Base-by-base conservation (phyloP, 2,888 invertebrate species). In the Theretra japonica region DNA sequence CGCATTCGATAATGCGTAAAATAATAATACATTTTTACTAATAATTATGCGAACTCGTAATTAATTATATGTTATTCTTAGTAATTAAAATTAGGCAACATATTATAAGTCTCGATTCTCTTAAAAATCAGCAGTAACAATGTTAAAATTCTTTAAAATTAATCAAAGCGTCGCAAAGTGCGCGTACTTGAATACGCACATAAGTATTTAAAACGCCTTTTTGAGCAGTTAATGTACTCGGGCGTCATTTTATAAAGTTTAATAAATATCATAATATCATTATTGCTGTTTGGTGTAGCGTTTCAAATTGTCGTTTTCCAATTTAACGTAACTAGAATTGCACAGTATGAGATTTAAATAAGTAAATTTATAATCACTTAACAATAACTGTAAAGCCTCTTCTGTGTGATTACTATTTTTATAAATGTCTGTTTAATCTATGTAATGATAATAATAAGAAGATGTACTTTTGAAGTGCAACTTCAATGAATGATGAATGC, bases 51-150 rank as follows among this genome's bases (percentile, higher is more conserved):
- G 41, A 73, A 77, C 78, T 71, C 79, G 77, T 79, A 77, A 77
- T 79, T 78, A 81, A 79, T 79, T 85, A 80, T 80, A 80, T 84
- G 82, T 87, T 86, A 73, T 77, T 83, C 79, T 82, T 85, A 82
- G 79, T 80, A 83, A 80, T 81, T 81, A 82, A 82, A 84, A 80
- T 82, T 83, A 86, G 79, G 85, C 83, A 85, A 83, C 83, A 82
- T 80, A 78, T 79, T 78, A 75, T 80, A 79, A 79, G 77, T 48
- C 48, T 70, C 50, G 48, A n/a, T 33, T 15, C 25, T 41, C 57
- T 68, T 41, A 65, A 71, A 59, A 41, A 4, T 41, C 23, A 41
- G 21, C 65, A 48, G 65, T 65, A 65, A 65, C 58, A 71, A 68
- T 68, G 33, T 62, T 65, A 48, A 65, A 23, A 65, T 23, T 19